Base-by-base conservation (phyloP, 35 echinoderm and acorn worm species). In the Strongylocentrotus purpuratus region DNA sequence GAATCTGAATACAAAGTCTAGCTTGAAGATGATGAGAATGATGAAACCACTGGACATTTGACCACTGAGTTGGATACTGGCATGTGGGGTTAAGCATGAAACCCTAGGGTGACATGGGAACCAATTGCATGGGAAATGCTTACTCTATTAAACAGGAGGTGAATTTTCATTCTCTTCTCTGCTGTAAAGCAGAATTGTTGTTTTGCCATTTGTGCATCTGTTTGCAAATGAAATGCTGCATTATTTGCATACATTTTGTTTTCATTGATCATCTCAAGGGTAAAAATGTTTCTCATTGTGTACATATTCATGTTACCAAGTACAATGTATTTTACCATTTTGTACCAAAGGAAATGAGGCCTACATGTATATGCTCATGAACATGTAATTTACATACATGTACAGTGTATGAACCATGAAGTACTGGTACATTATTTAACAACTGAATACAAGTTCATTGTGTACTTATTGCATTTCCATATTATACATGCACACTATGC, bases 11-110 rank as follows among this genome's bases (percentile, higher is more conserved):
- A 28, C 22, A 78, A 78, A 78, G 28, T 28, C 20, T 78, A 78
- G 65, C 25, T 78, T 78, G 65, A 78, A n/a, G 65, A 78, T 28
- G 25, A 78, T 5, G 15, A 70, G 17, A 5, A 70, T 70, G 61
- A 55, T 22, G n/a, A 93, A 45, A 9, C 11, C 2, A 89, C 32
- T 93, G 48, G 91, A 93, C 91, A 93, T 93, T 93, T 93, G 32
- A 93, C 91, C 91, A 93, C 91, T 93, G 91, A 46, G 18, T 93
- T 93, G 91, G 48, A 93, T 93, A 58, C 91, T 93, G 91, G 91
- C 91, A 93, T 93, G 91, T 93, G 91, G 91, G 91, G 91, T 93
- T 93, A 93, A 93, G 91, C 91, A 93, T 93, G 91, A 93, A 93
- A 93, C 91, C 91, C 91, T 93, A 28, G 48, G 91, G 45, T 50